Evolutionary conservation across 2,888 invertebrate species (phyloP), one percentile per base, ranked within the genome.

Genomic region (Antitype chi): DNA sequence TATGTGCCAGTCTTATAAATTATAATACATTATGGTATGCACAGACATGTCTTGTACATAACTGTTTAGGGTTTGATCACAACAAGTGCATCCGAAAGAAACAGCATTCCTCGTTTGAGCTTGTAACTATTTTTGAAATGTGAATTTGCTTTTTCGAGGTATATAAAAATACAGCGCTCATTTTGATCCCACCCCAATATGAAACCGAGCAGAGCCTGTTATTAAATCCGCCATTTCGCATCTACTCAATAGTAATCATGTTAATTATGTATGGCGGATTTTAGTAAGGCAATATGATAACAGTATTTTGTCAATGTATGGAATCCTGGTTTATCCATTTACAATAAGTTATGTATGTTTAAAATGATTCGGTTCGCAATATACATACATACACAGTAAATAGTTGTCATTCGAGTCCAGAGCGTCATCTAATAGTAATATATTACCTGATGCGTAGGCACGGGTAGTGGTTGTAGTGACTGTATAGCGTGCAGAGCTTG

Each of bases 381-480:
- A 87, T 82, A 82, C 81, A 85, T 86, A 82, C 74, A 81, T 85
- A 83, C 66, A 83, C 64, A 81, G 70, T 70, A 73, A 80, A 81
- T 79, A 78, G 55, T 70, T 66, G 62, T 74, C 20, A 25, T 76
- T 77, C 43, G 68, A 76, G 52, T 67, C 81, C 78, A 59, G 70
- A 67, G 28, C 47, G 64, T 80, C 79, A 64, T 84, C 91, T 95
- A 96, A 89, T 95, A 96, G 91, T 94, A 96, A 91, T 96, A 96
- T 84, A 96, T 96, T 96, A 96, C 96, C 96, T 96, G 96, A 96
- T 86, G 97, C 96, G 93, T 84, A 77, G 93, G 94, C 87, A 93
- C 77, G 90, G 97, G 96, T 53, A 90, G 97, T 60, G 92, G 85
- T 74, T 91, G 92, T 73, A 92, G 88, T 62, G 92, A 85, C 85